Base-by-base conservation (phyloP, 2,113 vertebrate genomes). In the Pelecanus crispus region DNA sequence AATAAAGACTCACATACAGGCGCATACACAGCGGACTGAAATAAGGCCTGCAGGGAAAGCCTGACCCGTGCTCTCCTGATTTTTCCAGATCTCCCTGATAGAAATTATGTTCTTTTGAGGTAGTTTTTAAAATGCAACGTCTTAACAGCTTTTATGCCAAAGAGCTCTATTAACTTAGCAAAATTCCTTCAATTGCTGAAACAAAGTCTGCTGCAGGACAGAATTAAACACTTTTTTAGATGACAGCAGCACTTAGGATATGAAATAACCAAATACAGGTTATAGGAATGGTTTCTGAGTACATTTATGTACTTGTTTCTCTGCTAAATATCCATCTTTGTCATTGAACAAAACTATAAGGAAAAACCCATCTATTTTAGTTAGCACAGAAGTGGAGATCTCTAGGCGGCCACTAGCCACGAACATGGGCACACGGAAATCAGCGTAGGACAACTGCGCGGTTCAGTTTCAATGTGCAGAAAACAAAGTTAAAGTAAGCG, bases 21-120 rank as follows among this genome's bases (percentile, higher is more conserved):
- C 34, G 22, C 2, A 12, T 5, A 7, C 8, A 32, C 3, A 42
- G 7, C 0, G 9, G 45, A 13, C n/a, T 26, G 19, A 50, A 71
- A 31, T 6, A 26, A 55, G n/a, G 24, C 18, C 67, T 55, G 65
- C 56, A 62, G 52, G 61, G 66, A 71, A 59, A 80, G 26, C 31
- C 71, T 68, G 67, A 38, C 66, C 62, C 13, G 36, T 4, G 40
- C 59, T 34, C 56, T 81, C 67, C 50, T 4, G 10, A 3, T 67
- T 62, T 55, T 11, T 72, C 55, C n/a, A n/a, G n/a, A 80, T 0
- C 4, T 11, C 44, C 42, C 61, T 0, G 7, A 34, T 1, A 44
- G 49, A 82, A 95, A 67, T 29, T 0, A 22, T 2, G 12, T 24
- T 61, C 17, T 66, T 70, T 50, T 26, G 50, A 66, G 7, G 42